Percentiles rank a stretch among this genome's conserved stretches.
Conservation (phyloP, 2,797 vertebrate species). For the Tamandua tetradactyla region DNA sequence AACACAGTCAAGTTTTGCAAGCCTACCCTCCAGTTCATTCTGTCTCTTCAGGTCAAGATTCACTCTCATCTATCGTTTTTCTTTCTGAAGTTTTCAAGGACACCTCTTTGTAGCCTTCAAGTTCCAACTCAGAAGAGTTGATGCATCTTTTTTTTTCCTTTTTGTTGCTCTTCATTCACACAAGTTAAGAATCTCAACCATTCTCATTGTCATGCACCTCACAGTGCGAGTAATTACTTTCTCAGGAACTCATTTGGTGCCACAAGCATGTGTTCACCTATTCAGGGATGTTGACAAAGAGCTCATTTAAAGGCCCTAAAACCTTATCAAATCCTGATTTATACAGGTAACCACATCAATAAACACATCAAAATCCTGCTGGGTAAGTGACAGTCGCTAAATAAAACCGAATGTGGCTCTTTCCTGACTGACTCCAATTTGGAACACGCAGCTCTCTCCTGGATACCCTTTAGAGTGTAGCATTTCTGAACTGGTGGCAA, state of each 20-base stretch:
- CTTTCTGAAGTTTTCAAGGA: background rate
- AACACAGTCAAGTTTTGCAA: background rate
- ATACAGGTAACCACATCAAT: constrained; percentile 42
- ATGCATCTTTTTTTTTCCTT: background rate
- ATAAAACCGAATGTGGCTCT: background rate
- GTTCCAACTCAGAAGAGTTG: background rate
- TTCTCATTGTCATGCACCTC: constrained; percentile 70
- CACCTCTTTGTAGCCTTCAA: background rate
- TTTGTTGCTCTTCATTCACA: constrained; percentile 48
- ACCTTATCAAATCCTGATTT: constrained; percentile 60
- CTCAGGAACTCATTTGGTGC: constrained; percentile 52
- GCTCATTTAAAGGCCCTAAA: constrained; percentile 55
- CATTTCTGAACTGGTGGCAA: background rate
- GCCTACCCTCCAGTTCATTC: background rate
- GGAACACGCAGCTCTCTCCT: background rate
- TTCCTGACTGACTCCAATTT: background rate
- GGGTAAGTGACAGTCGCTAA: background rate
- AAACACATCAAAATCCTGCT: constrained; percentile 61
- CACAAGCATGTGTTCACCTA: constrained; percentile 46
- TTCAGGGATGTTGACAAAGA: constrained; percentile 47
- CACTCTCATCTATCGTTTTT: background rate
- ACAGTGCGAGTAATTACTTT: constrained; percentile 54
- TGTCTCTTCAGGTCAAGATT: background rate
- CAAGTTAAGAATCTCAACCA: background rate
- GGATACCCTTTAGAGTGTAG: background rate